These are phyloP conservation scores for Dissostichus mawsoni DNA, from an alignment of 2,113 vertebrate species.

Conservation along the genomic window DNA sequence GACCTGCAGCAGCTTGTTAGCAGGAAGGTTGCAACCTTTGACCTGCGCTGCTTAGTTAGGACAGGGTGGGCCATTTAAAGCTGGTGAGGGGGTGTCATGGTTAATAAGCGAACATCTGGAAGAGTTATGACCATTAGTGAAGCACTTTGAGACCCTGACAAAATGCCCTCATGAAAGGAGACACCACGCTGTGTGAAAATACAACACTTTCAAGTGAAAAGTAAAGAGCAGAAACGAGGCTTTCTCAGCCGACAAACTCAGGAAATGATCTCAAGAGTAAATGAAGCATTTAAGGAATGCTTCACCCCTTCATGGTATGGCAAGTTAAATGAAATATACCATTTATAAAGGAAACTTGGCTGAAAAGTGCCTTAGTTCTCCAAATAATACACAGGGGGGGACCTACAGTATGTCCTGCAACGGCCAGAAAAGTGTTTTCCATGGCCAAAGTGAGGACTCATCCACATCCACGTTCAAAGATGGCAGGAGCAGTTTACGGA, in stretches of 20 bases:
- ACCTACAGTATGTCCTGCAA: not conserved
- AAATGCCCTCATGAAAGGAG: slow-evolving; percentile 72
- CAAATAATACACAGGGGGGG: slow-evolving; percentile 22
- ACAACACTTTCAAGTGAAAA: slow-evolving; percentile 69
- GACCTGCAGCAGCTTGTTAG: slow-evolving; percentile 77
- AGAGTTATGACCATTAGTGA: slow-evolving; percentile 77
- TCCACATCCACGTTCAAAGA: slow-evolving; percentile 16
- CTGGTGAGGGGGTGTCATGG: slow-evolving; percentile 68
- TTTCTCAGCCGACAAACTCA: slow-evolving; percentile 36
- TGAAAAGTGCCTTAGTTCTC: not conserved
- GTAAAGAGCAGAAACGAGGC: slow-evolving; percentile 48
- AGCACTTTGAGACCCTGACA: slow-evolving; percentile 69
- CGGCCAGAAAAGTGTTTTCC: slow-evolving; percentile 26
- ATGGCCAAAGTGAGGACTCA: slow-evolving; percentile 30
- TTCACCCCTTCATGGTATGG: slow-evolving; percentile 63
- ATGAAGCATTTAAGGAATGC: slow-evolving; percentile 78
- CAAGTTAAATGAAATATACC: slow-evolving; percentile 66
- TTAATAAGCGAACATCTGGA: slow-evolving; percentile 83
- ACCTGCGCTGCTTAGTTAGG: slow-evolving; percentile 76
- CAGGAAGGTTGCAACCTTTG: slow-evolving; percentile 71
- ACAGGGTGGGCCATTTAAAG: slow-evolving; percentile 77
- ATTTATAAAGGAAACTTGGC: slow-evolving; percentile 58
- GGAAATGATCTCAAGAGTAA: slow-evolving; percentile 75
- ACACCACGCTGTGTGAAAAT: slow-evolving; percentile 70
- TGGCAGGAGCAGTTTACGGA: slow-evolving; percentile 25